A percentile compares a stretch with the other conserved stretches of the same genome.
Evolutionary conservation across 1,140 invertebrate genomes (phyloP).

Genomic region (Anadara kagoshimensis): DNA sequence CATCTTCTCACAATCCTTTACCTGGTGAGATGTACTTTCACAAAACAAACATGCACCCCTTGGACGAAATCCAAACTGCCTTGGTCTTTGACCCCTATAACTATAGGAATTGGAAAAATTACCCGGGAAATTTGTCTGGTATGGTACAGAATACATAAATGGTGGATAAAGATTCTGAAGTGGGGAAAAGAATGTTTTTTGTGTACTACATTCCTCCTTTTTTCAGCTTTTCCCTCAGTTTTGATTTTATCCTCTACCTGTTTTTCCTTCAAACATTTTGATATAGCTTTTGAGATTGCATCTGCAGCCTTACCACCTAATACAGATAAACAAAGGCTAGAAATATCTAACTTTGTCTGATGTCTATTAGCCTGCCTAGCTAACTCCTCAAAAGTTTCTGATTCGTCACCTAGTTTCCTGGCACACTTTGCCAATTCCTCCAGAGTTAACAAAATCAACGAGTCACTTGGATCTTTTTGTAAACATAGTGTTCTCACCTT

Average conservation of each 20-base stretch:
- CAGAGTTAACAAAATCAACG: conserved; percentile 27
- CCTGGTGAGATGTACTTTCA: too few species aligned
- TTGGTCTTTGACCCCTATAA: too few species aligned
- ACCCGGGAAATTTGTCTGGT: not conserved
- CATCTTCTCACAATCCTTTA: too few species aligned
- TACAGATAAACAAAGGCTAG: conserved; percentile 20
- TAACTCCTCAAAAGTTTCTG: conserved; percentile 30
- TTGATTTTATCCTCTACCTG: not conserved
- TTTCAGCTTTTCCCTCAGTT: not conserved
- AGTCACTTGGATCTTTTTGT: conserved; percentile 18
- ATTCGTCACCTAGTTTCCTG: not conserved
- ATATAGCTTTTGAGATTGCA: conserved; percentile 5
- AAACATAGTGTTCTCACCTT: conserved; percentile 34
- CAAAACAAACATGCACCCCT: too few species aligned
- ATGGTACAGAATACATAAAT: not conserved
- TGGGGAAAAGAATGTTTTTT: not conserved
- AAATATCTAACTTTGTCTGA: conserved; percentile 24
- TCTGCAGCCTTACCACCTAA: conserved; percentile 23
- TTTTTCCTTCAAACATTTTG: conserved; percentile 1
- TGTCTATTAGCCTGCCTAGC: conserved; percentile 26
- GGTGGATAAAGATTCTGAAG: conserved; percentile 13
- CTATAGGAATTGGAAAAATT: too few species aligned
- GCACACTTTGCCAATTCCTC: conserved; percentile 27
- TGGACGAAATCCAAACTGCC: too few species aligned
- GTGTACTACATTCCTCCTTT: conserved; percentile 1